phyloP scores from a whole-genome alignment of 2,797 vertebrate genomes.

The Amazonetta brasiliensis region DNA sequence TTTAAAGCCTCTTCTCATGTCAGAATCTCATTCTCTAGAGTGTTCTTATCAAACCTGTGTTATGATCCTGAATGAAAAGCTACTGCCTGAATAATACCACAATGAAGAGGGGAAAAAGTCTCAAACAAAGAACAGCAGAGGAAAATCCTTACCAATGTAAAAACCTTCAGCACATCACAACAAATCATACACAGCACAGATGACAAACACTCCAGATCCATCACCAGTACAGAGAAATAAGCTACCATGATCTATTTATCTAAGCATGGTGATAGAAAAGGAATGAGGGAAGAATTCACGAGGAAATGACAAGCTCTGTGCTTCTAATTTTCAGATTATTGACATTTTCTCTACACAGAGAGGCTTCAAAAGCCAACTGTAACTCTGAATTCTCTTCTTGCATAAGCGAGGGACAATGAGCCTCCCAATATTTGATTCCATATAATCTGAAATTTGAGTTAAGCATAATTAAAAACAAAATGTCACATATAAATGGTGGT shows the following conservation, averaged over 20 bases:
- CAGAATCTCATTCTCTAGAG: constrained; percentile 24
- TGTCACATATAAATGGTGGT: background rate
- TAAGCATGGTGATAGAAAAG: background rate
- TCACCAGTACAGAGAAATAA: constrained; percentile 19
- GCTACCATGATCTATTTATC: background rate
- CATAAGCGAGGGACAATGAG: background rate
- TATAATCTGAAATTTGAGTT: background rate
- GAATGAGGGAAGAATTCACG: background rate
- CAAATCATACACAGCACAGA: background rate
- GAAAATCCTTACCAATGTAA: background rate
- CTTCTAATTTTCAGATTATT: constrained; percentile 33
- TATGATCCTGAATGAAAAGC: constrained; percentile 21
- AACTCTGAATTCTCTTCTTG: background rate
- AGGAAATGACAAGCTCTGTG: constrained; percentile 14
- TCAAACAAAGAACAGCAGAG: background rate
- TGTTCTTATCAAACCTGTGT: constrained; percentile 12
- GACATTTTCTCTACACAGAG: background rate
- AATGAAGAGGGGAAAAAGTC: background rate
- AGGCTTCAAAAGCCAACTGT: background rate
- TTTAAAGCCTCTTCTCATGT: background rate
- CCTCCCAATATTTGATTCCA: background rate
- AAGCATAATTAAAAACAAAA: background rate
- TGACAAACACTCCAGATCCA: constrained; percentile 8
- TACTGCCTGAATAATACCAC: background rate
- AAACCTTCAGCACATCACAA: background rate